phyloP scores from a whole-genome alignment of 2,888 invertebrate species.

The Drepana falcataria region DNA sequence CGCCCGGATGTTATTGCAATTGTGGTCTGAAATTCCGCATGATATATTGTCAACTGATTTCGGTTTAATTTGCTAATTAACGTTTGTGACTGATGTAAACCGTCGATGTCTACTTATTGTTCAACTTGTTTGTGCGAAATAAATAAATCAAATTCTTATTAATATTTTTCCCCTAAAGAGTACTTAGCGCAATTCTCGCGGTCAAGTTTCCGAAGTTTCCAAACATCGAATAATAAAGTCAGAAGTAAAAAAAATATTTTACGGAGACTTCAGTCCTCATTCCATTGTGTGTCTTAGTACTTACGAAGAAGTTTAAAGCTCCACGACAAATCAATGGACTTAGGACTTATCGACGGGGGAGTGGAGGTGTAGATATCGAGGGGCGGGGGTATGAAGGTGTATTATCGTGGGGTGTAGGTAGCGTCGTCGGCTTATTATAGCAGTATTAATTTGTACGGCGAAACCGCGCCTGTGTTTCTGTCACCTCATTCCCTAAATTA shows the following conservation, averaged over 20 bases:
- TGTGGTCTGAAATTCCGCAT: conserved; percentile 45
- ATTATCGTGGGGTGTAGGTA: neutral
- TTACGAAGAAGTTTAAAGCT: conserved; percentile 1
- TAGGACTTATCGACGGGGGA: conserved; percentile 1
- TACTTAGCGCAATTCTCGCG: neutral
- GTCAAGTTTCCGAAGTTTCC: neutral
- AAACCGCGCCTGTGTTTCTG: conserved; percentile 65
- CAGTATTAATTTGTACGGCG: conserved; percentile 61
- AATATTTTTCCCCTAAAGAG: neutral
- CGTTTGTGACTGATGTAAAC: conserved; percentile 35
- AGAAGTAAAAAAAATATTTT: neutral
- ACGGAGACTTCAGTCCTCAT: neutral
- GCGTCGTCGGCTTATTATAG: conserved; percentile 28
- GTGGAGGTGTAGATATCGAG: neutral
- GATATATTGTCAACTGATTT: conserved; percentile 55
- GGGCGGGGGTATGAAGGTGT: neutral
- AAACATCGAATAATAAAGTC: neutral
- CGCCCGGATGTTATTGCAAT: conserved; percentile 48
- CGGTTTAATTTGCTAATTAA: conserved; percentile 47
- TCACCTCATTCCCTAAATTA: conserved; percentile 74
- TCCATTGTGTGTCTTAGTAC: neutral
- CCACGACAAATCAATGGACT: conserved; percentile 3
- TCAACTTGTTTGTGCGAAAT: neutral
- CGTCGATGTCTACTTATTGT: conserved; percentile 9
- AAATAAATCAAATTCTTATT: neutral